Percentiles rank a stretch among this genome's conserved stretches.
Conservation (phyloP, 2,113 vertebrate species). For the Nerophis lumbriciformis region DNA sequence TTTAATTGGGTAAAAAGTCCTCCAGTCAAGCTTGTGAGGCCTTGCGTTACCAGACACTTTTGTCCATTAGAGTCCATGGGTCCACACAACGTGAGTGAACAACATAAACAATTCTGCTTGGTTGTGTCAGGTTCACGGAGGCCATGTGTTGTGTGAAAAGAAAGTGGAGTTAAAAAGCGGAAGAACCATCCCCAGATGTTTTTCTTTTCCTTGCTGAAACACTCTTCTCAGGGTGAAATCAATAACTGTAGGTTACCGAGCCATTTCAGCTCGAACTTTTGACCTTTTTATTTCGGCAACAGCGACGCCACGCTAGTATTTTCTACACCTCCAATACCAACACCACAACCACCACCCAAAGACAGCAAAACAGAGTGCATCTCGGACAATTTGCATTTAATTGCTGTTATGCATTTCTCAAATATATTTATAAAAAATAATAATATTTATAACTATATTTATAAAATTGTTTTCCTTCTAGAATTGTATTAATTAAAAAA, state of each 20-base stretch:
- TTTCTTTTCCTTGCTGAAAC: constrained; percentile 26
- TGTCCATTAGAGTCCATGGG: too few relatives aligned
- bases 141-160: constrained; percentile 44
- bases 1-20: too few relatives aligned
- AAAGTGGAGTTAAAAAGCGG: constrained; percentile 48
- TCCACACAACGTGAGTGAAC: constrained; percentile 4
- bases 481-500: too few relatives aligned
- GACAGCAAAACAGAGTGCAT: too few relatives aligned
- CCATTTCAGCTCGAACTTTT: constrained; percentile 55
- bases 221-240: constrained; percentile 57
- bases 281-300: constrained; percentile 50
- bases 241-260: constrained; percentile 59
- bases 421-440: too few relatives aligned
- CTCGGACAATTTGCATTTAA: too few relatives aligned
- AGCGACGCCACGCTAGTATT: constrained; percentile 10
- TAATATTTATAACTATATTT: too few relatives aligned
- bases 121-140: constrained; percentile 33
- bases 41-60: too few relatives aligned
- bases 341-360: not conserved
- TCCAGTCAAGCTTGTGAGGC: too few relatives aligned
- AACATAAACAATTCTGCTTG: constrained; percentile 28
- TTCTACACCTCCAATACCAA: not conserved
- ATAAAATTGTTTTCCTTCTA: too few relatives aligned
- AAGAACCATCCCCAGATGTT: constrained; percentile 53
- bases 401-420: too few relatives aligned